Conservation (phyloP, 1,140 invertebrate genomes). For the Cherax destructor region DNA sequence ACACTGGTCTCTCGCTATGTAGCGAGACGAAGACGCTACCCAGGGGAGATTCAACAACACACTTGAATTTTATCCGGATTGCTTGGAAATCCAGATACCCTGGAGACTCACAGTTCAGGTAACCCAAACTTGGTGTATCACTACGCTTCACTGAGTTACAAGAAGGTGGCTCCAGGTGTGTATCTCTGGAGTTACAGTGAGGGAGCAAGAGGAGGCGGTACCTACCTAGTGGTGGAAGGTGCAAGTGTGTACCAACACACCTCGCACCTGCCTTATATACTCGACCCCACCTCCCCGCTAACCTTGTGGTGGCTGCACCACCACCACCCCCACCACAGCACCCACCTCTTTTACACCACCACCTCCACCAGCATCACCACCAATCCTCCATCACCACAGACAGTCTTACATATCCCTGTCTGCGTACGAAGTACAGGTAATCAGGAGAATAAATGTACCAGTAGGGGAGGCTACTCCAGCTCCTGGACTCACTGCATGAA, state of each 20-base stretch:
- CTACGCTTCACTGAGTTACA: neutral
- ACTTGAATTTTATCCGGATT: neutral
- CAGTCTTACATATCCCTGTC: too few species aligned
- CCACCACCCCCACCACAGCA: neutral
- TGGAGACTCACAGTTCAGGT: neutral
- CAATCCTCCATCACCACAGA: neutral
- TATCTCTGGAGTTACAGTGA: too few species aligned
- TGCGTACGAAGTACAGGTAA: too few species aligned
- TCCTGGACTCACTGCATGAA: neutral
- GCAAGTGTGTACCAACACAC: neutral
- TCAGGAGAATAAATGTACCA: too few species aligned
- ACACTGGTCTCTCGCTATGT: neutral
- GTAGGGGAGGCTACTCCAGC: too few species aligned
- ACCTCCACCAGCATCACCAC: neutral
- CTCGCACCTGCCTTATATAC: neutral
- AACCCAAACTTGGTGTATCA: neutral
- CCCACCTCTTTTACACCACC: neutral
- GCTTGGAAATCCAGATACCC: too few species aligned
- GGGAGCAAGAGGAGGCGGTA: neutral
- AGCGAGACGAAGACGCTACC: neutral
- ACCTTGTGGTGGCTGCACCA: neutral
- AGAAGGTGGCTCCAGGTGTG: neutral
- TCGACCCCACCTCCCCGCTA: neutral
- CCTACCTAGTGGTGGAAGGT: slow-evolving; percentile 3
- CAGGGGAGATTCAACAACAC: neutral